Conservation (phyloP, 1,140 invertebrate genomes). For the silkworm (Bombyx mori) region DNA sequence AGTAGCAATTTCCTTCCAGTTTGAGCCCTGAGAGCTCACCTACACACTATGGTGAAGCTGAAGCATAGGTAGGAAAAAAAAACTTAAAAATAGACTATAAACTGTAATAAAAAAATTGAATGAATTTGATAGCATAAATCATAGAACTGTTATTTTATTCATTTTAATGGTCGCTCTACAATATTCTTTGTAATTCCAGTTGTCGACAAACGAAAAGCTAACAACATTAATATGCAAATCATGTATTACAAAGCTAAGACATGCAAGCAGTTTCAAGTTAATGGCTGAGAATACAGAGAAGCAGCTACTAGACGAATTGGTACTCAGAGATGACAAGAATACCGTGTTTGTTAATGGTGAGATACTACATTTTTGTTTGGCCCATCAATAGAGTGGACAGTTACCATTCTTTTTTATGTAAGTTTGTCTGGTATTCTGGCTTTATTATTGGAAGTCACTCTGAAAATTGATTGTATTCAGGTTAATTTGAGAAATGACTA, state of each 20-base stretch:
- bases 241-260: constrained; percentile 33
- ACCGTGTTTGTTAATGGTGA: constrained; percentile 49
- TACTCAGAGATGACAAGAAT: constrained; percentile 24
- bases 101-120: no score
- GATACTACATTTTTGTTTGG: background rate
- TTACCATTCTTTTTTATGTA: background rate
- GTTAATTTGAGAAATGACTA: background rate
- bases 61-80: no score
- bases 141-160: no score
- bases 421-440: background rate
- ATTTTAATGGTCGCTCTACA: no score
- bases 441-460: background rate
- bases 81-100: no score
- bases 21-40: no score
- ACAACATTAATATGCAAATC: constrained; percentile 37
- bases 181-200: constrained; percentile 20
- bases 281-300: constrained; percentile 35
- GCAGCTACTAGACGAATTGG: constrained; percentile 23
- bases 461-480: background rate
- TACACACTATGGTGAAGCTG: no score
- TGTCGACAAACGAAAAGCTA: constrained; percentile 34
- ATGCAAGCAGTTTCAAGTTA: constrained; percentile 34
- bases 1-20: no score
- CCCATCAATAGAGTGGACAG: no score
- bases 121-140: no score